Base-by-base conservation (phyloP, 2,888 invertebrate species). In the Argynnis bischoffii region DNA sequence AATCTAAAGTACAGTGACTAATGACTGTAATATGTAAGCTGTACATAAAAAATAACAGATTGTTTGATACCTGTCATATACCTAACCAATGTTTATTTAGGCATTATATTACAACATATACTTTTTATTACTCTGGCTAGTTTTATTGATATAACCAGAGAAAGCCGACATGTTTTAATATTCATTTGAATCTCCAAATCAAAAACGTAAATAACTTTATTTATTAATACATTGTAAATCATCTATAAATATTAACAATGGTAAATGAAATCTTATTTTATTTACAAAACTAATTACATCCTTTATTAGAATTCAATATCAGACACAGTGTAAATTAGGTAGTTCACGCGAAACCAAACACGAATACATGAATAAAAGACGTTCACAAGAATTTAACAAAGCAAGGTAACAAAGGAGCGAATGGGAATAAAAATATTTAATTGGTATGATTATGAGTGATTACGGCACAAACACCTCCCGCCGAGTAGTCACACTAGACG, bases 351-450 rank as follows among this genome's bases (percentile, higher is more conserved):
- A 67, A 64, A 72, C 69, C 67, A 70, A 73, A 72, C 64, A 66
- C 69, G 66, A 71, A 47, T 61, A 53, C 76, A 77, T 74, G 81
- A 84, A 87, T 84, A 89, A 89, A 89, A 86, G 84, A 77, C 81
- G 79, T 77, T 77, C 79, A 77, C 77, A 74, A 80, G 84, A 86
- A 81, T 79, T 78, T 77, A 84, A 89, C 87, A 90, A 88, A 83
- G 82, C 79, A 77, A 76, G 72, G 76, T 79, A 81, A 87, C 83
- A 90, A 89, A 85, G 83, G 83, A 69, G 79, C 66, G 81, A 89
- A 87, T 87, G 85, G 86, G 86, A 88, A 90, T 84, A 85, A 89
- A 90, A 90, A 89, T 86, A 89, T 89, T 86, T 90, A 91, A 91
- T 91, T 91, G 90, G 88, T 83, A 85, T 90, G 86, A 90, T 91